A percentile compares a stretch with the other conserved stretches of the same genome.
Evolutionary conservation across 2,888 invertebrate species (phyloP).

Genomic region (Volucella inflata): DNA sequence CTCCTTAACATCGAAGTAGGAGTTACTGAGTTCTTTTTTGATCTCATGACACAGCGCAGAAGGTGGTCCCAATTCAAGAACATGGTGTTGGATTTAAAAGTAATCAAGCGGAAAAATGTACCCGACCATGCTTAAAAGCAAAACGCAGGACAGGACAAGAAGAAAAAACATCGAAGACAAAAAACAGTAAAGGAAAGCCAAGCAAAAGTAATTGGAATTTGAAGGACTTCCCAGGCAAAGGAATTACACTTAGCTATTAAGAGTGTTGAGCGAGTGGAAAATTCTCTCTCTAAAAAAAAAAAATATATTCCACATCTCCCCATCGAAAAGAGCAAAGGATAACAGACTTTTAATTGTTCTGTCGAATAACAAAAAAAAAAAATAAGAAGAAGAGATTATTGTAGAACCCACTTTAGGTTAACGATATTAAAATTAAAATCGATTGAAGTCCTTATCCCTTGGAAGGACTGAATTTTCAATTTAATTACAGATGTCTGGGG

Average conservation of each 20-base stretch:
- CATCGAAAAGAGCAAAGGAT: slow-evolving; percentile 1
- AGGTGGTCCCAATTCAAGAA: slow-evolving; percentile 17
- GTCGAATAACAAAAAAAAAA: slow-evolving; percentile 11
- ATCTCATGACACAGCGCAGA: neutral
- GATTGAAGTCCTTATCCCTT: slow-evolving; percentile 1
- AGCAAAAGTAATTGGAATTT: slow-evolving; percentile 19
- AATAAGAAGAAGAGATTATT: slow-evolving; percentile 19
- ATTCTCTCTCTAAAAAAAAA: neutral
- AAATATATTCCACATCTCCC: neutral
- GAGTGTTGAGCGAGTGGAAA: slow-evolving; percentile 11
- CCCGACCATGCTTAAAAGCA: slow-evolving; percentile 10
- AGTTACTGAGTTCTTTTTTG: neutral
- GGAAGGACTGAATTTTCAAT: too few species aligned
- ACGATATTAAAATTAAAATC: slow-evolving; percentile 23
- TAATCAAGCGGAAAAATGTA: slow-evolving; percentile 39
- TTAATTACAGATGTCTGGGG: too few species aligned
- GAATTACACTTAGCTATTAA: slow-evolving; percentile 38
- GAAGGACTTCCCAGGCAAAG: slow-evolving; percentile 27
- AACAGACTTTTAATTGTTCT: slow-evolving; percentile 48
- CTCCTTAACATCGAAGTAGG: neutral
- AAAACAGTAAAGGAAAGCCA: too few species aligned
- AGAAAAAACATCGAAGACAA: neutral
- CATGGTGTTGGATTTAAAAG: slow-evolving; percentile 37
- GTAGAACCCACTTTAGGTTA: slow-evolving; percentile 16
- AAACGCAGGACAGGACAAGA: neutral